Evolutionary conservation across 2,797 vertebrate genomes (phyloP).

Genomic region (Dallia pectoralis): DNA sequence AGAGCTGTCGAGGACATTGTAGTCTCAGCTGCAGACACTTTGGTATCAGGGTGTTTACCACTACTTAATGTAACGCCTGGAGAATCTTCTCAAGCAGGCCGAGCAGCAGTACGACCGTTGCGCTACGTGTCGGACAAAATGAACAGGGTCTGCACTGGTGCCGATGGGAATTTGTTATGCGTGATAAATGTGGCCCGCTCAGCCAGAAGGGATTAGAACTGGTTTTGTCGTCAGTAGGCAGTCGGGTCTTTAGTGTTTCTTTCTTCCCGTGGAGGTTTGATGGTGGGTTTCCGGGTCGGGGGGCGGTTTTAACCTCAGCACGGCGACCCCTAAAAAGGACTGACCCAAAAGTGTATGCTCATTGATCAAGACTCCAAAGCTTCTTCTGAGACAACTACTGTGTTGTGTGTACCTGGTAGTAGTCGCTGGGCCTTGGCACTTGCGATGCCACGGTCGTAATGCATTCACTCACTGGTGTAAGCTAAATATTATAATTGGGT

Average conservation of each 20-base stretch:
- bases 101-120: not conserved
- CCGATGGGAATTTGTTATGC: not conserved
- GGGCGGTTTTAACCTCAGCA: not conserved
- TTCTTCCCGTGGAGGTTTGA: not conserved
- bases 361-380: slow-evolving; percentile 1
- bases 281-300: slow-evolving; percentile 28
- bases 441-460: no score
- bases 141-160: not conserved
- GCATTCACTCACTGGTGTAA: no score
- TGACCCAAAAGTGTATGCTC: not conserved
- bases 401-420: not conserved
- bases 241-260: slow-evolving; percentile 1
- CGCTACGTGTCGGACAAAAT: not conserved
- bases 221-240: not conserved
- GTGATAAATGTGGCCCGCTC: not conserved
- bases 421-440: no score
- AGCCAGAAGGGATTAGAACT: not conserved
- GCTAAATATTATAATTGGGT: no score
- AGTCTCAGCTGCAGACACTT: not conserved
- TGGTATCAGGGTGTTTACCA: not conserved
- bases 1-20: not conserved
- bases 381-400: not conserved
- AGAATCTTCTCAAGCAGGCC: not conserved
- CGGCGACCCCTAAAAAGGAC: no score
- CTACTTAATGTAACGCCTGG: not conserved